Evolutionary conservation across 2,797 vertebrate genomes (phyloP).

Genomic region (Phataginus tetradactyla): DNA sequence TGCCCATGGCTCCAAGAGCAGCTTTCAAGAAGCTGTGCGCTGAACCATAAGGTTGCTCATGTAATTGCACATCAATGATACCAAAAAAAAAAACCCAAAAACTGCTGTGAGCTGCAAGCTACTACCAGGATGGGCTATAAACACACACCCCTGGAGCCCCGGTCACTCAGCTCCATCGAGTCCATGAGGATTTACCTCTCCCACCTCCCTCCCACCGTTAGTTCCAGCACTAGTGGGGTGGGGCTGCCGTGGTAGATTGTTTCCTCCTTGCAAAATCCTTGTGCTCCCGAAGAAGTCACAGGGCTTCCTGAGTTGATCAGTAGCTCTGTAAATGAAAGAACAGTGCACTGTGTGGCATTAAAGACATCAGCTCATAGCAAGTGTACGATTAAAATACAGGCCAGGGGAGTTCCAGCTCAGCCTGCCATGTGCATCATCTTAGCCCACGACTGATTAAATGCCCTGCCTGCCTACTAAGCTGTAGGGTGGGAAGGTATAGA

Average conservation of each 20-base stretch:
- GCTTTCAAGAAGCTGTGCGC: not conserved
- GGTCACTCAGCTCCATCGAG: not conserved
- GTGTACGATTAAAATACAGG: not conserved
- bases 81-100: no score
- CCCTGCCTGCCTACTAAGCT: not conserved
- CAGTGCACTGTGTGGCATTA: not conserved
- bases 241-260: fast-evolving
- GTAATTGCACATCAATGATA: no score
- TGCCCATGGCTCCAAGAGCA: not conserved
- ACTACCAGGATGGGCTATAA: not conserved
- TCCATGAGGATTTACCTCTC: fast-evolving
- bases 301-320: not conserved
- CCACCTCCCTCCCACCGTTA: fast-evolving
- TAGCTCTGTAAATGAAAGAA: not conserved
- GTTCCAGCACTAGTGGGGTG: fast-evolving
- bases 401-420: not conserved
- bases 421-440: not conserved
- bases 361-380: not conserved
- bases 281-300: not conserved
- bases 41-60: no score
- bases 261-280: not conserved
- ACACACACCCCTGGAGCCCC: not conserved
- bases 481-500: not conserved
- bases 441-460: not conserved
- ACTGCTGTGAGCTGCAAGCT: not conserved